Evolutionary conservation across 2,888 invertebrate species (phyloP), one percentile per base, ranked within the genome.

Genomic region (Sialis fuliginosa): DNA sequence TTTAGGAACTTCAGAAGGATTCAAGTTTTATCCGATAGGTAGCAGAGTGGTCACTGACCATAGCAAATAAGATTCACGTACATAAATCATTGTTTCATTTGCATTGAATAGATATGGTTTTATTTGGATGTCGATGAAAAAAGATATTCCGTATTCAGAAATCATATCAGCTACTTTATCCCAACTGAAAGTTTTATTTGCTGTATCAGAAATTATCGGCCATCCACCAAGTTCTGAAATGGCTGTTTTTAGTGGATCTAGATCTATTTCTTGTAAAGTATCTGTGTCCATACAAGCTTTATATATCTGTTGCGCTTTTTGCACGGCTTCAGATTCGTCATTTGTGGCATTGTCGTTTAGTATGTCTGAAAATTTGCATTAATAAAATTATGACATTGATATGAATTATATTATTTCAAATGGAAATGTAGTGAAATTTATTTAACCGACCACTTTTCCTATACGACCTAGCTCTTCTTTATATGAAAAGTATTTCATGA

Each of bases 301-400:
- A 48, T 62, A 67, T 5, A 64, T 62, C 2, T 57, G 51, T 52
- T 61, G 61, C 0, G 62, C 62, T 53, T 64, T 65, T 52, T 59
- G 58, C 6, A 65, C 48, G 7, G 64, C 57, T 39, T 52, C 47
- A 0, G 63, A 60, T 40, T 65, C 65, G 5, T 56, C 48, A 2
- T 22, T 22, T 22, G 22, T 22, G 22, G 22, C 22, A 22, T 22
- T 22, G 4, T 22, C 22, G 4, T 22, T 22, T 22, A 22, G 22
- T 22, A 22, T 22, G 22, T 22, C 22, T 22, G 4, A 22, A 22
- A 22, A 22, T 2, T 22, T 22, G 22, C 22, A 22, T 22, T 22
- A 22, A 22, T 22, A 22, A 22, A 22, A 22, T 22, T 22, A 22
- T 4, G 22, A 22, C 22, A n/a, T n/a, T n/a, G n/a, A n/a, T n/a